These are phyloP conservation scores for Loripinus fragilis DNA, from an alignment of 2,888 invertebrate genomes.

Conservation along the genomic window DNA sequence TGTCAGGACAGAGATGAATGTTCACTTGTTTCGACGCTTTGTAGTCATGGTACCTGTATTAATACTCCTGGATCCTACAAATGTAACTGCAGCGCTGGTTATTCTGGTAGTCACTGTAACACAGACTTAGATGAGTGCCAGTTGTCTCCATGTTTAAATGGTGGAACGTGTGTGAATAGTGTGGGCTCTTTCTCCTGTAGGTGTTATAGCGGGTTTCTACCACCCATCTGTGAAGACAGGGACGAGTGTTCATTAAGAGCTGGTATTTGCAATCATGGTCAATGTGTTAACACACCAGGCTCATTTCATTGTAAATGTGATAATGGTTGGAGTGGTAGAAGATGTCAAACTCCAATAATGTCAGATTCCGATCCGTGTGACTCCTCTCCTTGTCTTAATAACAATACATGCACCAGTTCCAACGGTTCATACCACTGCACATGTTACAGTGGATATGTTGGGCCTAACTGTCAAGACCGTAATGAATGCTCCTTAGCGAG, in stretches of 20 bases:
- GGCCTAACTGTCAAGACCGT: background rate
- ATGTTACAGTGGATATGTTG: background rate
- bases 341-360: background rate
- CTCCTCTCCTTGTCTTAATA: background rate
- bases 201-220: background rate
- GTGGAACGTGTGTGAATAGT: background rate
- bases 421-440: background rate
- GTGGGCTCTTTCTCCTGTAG: background rate
- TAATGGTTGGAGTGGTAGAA: background rate
- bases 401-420: background rate
- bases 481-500: background rate
- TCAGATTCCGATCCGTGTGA: slow-evolving; percentile 7
- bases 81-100: slow-evolving; percentile 28
- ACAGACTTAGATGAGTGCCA: background rate
- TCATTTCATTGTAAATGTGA: slow-evolving; percentile 11
- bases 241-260: background rate
- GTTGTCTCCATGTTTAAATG: background rate
- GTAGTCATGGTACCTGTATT: slow-evolving; percentile 31
- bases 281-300: slow-evolving; percentile 16
- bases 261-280: slow-evolving; percentile 4
- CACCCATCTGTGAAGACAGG: background rate
- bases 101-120: slow-evolving; percentile 28
- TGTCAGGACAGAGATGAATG: slow-evolving; percentile 38
- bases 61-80: slow-evolving; percentile 37
- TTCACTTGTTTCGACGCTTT: background rate